These are phyloP conservation scores for Otolemur garnettii DNA, from an alignment of 2,113 vertebrate species.

Conservation along the genomic window DNA sequence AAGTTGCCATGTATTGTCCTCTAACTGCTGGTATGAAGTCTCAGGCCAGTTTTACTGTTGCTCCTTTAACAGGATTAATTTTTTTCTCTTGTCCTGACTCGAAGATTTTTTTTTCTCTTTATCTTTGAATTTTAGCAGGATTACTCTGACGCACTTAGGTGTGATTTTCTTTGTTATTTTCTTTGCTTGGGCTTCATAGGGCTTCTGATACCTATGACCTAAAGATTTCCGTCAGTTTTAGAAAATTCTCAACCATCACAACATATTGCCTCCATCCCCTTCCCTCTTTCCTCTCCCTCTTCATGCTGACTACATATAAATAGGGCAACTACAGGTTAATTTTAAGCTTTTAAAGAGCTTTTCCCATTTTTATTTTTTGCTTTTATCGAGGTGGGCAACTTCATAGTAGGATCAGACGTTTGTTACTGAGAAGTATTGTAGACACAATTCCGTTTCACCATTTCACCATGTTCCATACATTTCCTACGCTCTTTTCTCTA, in stretches of 20 bases:
- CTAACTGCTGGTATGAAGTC: not conserved
- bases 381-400: slow-evolving; percentile 30
- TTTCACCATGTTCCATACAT: not conserved
- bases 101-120: slow-evolving; percentile 12
- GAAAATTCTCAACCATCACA: slow-evolving; percentile 33
- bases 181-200: not conserved
- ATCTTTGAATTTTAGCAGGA: slow-evolving; percentile 27
- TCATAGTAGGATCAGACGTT: not conserved
- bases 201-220: slow-evolving; percentile 40
- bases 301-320: not conserved
- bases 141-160: not conserved
- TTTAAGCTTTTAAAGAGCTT: not conserved
- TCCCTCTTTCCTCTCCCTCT: slow-evolving; percentile 13
- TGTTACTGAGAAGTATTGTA: not conserved
- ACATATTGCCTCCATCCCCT: not conserved
- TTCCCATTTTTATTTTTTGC: not conserved
- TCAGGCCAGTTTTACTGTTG: slow-evolving; percentile 41
- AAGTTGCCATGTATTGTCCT: not conserved
- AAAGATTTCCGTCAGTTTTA: slow-evolving; percentile 38
- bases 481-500: not conserved
- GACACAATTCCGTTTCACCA: not conserved
- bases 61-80: slow-evolving; percentile 35
- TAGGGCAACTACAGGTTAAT: slow-evolving; percentile 8
- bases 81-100: slow-evolving; percentile 25
- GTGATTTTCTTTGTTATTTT: slow-evolving; percentile 18